Evolutionary conservation across 2,888 invertebrate species (phyloP), one percentile per base, ranked within the genome.

Genomic region (Drosophila eohydei): DNA sequence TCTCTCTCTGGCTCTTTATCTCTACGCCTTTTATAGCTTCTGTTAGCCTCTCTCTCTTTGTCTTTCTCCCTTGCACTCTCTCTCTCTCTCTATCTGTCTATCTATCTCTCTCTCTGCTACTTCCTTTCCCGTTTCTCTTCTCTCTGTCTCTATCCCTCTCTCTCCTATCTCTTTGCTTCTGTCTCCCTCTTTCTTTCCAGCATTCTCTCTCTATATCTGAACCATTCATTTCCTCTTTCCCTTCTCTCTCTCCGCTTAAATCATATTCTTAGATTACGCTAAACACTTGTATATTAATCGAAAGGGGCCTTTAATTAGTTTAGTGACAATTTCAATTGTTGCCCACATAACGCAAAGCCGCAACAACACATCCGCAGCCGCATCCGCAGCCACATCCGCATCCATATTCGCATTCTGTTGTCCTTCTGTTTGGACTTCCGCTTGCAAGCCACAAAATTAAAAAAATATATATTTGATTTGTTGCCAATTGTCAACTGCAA

Each of bases 371-470:
- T 44, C 30, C 43, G 43, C 54, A 58, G 46, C 32, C 46, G 38
- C 40, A 30, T n/a, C 21, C 55, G n/a, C 21, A 41, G 7, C 8
- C 55, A 16, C 50, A 51, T 30, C 16, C 48, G 1, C 36, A 46
- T 14, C 4, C 28, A 28, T 30, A 54, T 59, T 21, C n/a, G 14
- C 60, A 32, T 43, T 52, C 11, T 34, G 41, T 38, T 30, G 34
- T 64, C 59, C 64, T 58, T 64, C 64, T 64, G 64, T 58, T 64
- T 30, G 38, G 43, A 51, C 59, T 58, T 64, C 64, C 64, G 64
- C 36, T 64, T 11, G 34, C 28, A 7, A 16, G 58, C 64, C 64
- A 50, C 64, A 58, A 64, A 58, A 64, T 64, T 58, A 36, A 51
- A 64, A 64, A 58, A 16, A 50, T 30, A 50, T 34, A 50, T 30